phyloP scores from a whole-genome alignment of 2,797 vertebrate species.

The Lagodon rhomboides region DNA sequence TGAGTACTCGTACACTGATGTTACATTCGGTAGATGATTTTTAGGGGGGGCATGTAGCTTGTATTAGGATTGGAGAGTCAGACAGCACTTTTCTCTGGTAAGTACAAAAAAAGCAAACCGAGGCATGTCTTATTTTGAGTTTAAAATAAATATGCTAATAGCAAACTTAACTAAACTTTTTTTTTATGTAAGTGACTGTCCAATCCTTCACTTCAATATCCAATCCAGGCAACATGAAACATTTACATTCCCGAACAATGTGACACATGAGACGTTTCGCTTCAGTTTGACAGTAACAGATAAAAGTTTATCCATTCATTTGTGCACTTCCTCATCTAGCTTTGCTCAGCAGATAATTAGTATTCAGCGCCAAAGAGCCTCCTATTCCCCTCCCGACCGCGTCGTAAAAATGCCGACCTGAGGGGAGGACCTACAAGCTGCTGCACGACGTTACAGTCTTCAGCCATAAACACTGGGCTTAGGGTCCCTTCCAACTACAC shows the following conservation, averaged over 20 bases:
- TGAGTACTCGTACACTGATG: too few relatives aligned
- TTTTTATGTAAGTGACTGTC: too few relatives aligned
- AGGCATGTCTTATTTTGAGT: too few relatives aligned
- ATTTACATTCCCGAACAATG: neutral
- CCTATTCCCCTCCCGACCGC: constrained; percentile 1
- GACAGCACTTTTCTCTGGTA: too few relatives aligned
- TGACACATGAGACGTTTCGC: too few relatives aligned
- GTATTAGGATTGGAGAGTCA: too few relatives aligned
- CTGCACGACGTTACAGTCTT: constrained; percentile 3
- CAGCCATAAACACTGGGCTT: neutral
- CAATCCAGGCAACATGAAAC: neutral
- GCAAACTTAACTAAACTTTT: too few relatives aligned
- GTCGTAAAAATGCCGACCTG: constrained; percentile 31
- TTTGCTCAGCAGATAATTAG: constrained; percentile 32
- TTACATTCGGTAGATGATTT: too few relatives aligned
- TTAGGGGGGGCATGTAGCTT: too few relatives aligned
- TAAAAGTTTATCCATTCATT: constrained; percentile 11
- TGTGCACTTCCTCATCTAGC: constrained; percentile 16
- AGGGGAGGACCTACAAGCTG: constrained; percentile 1
- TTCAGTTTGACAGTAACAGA: neutral
- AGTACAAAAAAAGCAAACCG: too few relatives aligned
- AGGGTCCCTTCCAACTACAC: neutral
- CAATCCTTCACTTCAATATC: neutral
- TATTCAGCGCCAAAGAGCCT: constrained; percentile 24
- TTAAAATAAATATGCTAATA: too few relatives aligned